Percentiles rank a stretch among this genome's conserved stretches.
Evolutionary conservation across 2,888 invertebrate species (phyloP).

Genomic region (Pollenia griseotomentosa): DNA sequence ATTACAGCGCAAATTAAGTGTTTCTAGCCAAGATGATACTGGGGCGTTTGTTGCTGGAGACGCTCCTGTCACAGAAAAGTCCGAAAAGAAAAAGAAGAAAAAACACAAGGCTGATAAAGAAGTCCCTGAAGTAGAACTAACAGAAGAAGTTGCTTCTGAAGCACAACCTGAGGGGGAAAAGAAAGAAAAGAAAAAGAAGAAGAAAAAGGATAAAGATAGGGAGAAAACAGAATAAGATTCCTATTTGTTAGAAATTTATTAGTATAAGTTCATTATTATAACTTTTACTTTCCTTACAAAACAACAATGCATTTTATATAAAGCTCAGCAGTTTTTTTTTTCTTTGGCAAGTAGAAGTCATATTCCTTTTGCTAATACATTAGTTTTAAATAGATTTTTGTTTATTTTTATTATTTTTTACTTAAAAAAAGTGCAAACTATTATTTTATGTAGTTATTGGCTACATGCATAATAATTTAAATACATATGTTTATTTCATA

Average conservation of each 20-base stretch:
- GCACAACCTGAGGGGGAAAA: constrained; percentile 82
- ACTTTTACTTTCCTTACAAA: constrained; percentile 15
- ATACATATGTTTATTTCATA: constrained; percentile 69
- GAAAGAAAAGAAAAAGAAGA: constrained; percentile 90
- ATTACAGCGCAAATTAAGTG: constrained; percentile 86
- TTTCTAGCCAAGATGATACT: constrained; percentile 84
- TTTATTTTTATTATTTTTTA: constrained; percentile 34
- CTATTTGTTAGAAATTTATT: constrained; percentile 26
- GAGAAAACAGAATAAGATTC: constrained; percentile 83
- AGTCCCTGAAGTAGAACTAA: constrained; percentile 80
- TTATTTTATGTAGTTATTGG: constrained; percentile 61
- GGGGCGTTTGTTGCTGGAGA: constrained; percentile 76
- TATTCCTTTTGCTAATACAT: constrained; percentile 19
- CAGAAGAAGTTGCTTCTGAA: constrained; percentile 80
- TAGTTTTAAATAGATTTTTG: constrained; percentile 50
- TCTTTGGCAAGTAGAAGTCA: constrained; percentile 7
- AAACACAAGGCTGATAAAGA: constrained; percentile 87
- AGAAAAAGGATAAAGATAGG: constrained; percentile 89
- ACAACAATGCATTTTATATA: constrained; percentile 63
- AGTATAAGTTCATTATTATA: constrained; percentile 37
- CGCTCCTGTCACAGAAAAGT: constrained; percentile 81
- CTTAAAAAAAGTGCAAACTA: constrained; percentile 45
- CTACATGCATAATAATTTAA: constrained; percentile 50
- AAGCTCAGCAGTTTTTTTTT: constrained; percentile 35
- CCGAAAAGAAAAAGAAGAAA: constrained; percentile 88